These are phyloP conservation scores for Oikopleura vanhoeffeni DNA, from an alignment of 23 tunicate genomes.

Conservation along the genomic window DNA sequence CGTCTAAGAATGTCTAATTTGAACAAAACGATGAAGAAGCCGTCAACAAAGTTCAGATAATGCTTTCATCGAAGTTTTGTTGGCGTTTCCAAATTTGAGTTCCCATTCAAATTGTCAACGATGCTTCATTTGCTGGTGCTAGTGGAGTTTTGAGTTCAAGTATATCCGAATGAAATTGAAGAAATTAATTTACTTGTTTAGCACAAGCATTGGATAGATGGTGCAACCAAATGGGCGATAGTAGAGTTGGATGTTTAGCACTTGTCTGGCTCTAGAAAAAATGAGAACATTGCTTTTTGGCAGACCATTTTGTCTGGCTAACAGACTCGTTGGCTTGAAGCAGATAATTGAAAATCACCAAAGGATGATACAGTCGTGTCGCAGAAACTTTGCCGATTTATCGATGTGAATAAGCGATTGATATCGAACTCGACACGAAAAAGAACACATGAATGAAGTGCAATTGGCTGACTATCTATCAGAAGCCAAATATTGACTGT, in stretches of 20 bases:
- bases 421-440: not conserved
- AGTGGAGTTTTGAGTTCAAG: not conserved
- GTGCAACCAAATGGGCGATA: not conserved
- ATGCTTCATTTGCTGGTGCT: not conserved
- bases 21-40: not conserved
- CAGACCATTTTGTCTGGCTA: too few species aligned
- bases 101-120: not conserved
- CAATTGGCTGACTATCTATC: not conserved
- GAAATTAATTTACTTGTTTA: not conserved
- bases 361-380: not conserved
- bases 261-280: not conserved
- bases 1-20: not conserved
- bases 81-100: not conserved
- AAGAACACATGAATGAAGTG: not conserved
- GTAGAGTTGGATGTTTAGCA: not conserved
- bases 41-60: not conserved
- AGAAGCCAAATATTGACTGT: not conserved
- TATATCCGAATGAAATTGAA: not conserved
- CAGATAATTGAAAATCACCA: too few species aligned
- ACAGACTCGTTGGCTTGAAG: too few species aligned
- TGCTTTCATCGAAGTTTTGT: not conserved
- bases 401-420: not conserved
- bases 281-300: not conserved
- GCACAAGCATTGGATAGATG: too few species aligned
- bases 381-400: not conserved